These are phyloP conservation scores for Diacarnus erythraeanus DNA, from an alignment of 37 sponge, comb jelly and placozoan species.

Conservation along the genomic window DNA sequence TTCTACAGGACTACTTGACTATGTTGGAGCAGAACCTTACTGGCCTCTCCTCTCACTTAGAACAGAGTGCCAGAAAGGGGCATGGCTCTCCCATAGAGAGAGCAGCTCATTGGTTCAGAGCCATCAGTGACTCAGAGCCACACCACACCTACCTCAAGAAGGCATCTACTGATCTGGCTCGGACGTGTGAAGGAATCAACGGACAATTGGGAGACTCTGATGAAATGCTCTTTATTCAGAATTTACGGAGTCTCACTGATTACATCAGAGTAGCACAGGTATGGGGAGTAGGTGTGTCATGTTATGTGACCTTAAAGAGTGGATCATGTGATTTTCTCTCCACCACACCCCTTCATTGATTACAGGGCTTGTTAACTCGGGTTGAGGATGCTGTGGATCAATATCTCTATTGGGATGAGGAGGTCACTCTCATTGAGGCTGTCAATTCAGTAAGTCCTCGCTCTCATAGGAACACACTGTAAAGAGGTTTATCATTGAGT, in stretches of 20 bases:
- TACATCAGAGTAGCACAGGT: slow-evolving; percentile 67
- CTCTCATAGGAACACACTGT: too few species aligned
- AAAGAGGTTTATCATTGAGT: too few species aligned
- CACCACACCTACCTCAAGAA: slow-evolving; percentile 64
- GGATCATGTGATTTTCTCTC: too few species aligned
- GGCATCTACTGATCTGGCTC: slow-evolving; percentile 50
- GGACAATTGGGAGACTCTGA: slow-evolving; percentile 47
- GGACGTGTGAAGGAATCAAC: slow-evolving; percentile 67
- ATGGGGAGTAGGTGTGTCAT: background rate
- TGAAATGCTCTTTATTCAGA: slow-evolving; percentile 64
- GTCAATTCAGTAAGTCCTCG: slow-evolving; percentile 40
- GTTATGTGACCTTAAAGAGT: background rate
- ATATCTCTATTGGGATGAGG: slow-evolving; percentile 90
- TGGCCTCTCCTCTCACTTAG: slow-evolving; percentile 51
- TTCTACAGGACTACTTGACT: slow-evolving; percentile 50
- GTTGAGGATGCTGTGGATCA: slow-evolving; percentile 81
- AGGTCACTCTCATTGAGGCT: slow-evolving; percentile 74
- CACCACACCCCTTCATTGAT: background rate
- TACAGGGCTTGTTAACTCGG: slow-evolving; percentile 66
- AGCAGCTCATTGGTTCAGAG: slow-evolving; percentile 55
- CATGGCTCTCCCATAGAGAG: slow-evolving; percentile 19
- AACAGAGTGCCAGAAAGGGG: slow-evolving; percentile 37
- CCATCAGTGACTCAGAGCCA: slow-evolving; percentile 55
- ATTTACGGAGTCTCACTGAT: slow-evolving; percentile 66
- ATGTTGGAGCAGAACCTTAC: slow-evolving; percentile 60